These are phyloP conservation scores for Baryphthengus martii DNA, from an alignment of 2,113 vertebrate genomes.

Conservation along the genomic window DNA sequence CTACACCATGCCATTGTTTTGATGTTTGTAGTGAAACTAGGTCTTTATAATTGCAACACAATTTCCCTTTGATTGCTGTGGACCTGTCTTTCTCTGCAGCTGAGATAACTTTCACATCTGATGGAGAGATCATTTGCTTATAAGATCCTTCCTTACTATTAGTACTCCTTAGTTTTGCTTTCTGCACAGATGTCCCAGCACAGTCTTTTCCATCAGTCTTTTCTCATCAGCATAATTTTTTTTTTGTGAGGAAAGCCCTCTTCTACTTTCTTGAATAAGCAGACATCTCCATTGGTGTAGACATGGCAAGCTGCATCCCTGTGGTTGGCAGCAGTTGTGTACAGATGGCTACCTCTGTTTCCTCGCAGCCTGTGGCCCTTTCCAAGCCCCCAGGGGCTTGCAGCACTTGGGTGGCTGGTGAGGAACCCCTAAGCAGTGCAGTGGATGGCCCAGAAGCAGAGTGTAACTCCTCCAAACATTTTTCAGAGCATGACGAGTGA, in stretches of 20 bases:
- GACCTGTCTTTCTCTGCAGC: not conserved
- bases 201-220: not conserved
- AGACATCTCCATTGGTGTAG: not conserved
- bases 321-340: not conserved
- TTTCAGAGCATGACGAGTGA: not conserved
- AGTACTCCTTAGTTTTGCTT: not conserved
- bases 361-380: not conserved
- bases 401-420: rapidly evolving
- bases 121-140: not conserved
- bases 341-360: not conserved
- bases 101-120: not conserved
- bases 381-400: not conserved
- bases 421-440: not conserved
- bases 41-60: not conserved
- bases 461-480: not conserved
- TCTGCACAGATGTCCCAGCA: not conserved
- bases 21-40: not conserved
- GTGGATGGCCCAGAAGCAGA: not conserved
- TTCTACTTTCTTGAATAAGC: not conserved
- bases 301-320: not conserved
- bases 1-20: not conserved
- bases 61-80: not conserved
- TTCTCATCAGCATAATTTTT: not conserved
- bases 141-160: not conserved
- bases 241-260: not conserved